Percentiles rank a stretch among this genome's conserved stretches.
phyloP scores from a whole-genome alignment of 92 coral and sea anemone genomes.

The Porites divaricata region DNA sequence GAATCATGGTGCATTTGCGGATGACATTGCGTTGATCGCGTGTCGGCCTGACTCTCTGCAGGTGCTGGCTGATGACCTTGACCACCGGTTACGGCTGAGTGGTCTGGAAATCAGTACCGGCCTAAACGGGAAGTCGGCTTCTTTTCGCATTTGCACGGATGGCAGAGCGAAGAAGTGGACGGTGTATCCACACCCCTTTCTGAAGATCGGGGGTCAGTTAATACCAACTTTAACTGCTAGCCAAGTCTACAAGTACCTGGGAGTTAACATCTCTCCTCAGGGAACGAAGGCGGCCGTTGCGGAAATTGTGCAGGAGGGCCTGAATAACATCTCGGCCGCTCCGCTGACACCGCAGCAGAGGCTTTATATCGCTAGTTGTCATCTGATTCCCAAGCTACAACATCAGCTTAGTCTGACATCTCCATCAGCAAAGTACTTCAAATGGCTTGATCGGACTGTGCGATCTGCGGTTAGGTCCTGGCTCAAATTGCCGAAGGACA shows the following conservation, averaged over 20 bases:
- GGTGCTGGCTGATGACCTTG: background rate
- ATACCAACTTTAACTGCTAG: background rate
- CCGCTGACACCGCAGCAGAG: constrained; percentile 57
- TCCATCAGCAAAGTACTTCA: background rate
- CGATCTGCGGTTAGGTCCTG: too few species aligned
- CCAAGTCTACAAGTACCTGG: background rate
- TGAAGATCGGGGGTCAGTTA: background rate
- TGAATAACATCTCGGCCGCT: background rate
- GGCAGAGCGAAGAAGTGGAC: constrained; percentile 6
- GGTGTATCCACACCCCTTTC: constrained; percentile 12
- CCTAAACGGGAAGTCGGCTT: background rate
- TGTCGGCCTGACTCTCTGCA: too few species aligned
- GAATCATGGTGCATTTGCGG: constrained; percentile 7
- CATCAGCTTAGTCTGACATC: constrained; percentile 34
- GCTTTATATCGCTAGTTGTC: background rate
- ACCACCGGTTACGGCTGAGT: background rate
- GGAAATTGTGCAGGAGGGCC: background rate
- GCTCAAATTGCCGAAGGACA: too few species aligned
- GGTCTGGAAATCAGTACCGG: background rate
- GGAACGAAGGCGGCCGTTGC: background rate
- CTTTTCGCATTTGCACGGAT: constrained; percentile 25
- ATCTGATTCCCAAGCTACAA: constrained; percentile 10
- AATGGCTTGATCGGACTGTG: constrained; percentile 22
- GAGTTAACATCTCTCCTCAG: background rate
- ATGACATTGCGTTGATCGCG: background rate